Evolutionary conservation across 2,888 invertebrate species (phyloP), one percentile per base, ranked within the genome.

Genomic region (Chironomus riparius): DNA sequence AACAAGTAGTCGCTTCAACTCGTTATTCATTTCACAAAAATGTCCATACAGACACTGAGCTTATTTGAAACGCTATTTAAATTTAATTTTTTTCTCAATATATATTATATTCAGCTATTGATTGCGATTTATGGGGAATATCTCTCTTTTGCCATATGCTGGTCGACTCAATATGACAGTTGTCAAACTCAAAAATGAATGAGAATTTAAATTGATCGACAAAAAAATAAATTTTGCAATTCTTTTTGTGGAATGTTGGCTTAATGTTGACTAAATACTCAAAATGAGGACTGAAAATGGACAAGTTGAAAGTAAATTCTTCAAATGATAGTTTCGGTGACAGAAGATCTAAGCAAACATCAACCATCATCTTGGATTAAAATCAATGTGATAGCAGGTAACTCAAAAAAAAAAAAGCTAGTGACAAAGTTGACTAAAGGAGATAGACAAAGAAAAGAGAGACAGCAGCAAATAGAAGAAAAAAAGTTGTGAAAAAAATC

Each of bases 1-100:
- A 61, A 72, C 72, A 72, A 72, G 72, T 72, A 72, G 72, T 72
- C 62, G 72, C 72, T 61, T 72, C 72, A 72, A 72, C 38, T 72
- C 72, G 72, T 71, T 71, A 71, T 50, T 71, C 71, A 71, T 71
- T 71, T 71, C 70, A 69, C 56, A 56, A 56, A 56, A 56, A 21
- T 24, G 24, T 65, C 22, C 65, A 65, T 65, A 65, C 24, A 65
- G 24, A 24, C 22, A 21, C 21, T 65, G 65, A 65, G 65, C 65
- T 65, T 24, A 65, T 65, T 65, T 65, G 65, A 18, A 65, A 65
- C 65, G 65, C 65, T 24, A 65, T 65, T 65, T 65, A 65, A 65
- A 65, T 56, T 56, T 56, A 56, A 56, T 38, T 38, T 38, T n/a
- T n/a, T 28, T 28, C 6, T 38, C 38, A 38, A 38, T 38, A 38